These are phyloP conservation scores for Protonemura montana DNA, from an alignment of 2,888 invertebrate genomes.

Conservation along the genomic window DNA sequence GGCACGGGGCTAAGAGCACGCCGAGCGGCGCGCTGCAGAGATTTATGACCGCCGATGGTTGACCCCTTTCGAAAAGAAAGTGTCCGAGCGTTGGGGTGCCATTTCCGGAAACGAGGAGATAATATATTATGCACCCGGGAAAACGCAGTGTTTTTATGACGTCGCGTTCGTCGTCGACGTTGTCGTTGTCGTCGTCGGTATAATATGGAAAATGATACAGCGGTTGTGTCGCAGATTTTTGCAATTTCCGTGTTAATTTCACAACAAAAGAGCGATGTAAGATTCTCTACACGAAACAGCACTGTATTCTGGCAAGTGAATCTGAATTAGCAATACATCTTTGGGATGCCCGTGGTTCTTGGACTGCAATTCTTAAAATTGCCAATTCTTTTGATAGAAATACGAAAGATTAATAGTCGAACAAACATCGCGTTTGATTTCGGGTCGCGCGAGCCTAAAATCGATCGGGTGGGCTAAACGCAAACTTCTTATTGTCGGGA, in stretches of 20 bases:
- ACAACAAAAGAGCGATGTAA: neutral
- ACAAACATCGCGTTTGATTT: neutral
- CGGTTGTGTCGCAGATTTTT: neutral
- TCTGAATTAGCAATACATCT: neutral
- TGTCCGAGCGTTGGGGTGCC: conserved; percentile 34
- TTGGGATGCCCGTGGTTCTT: neutral
- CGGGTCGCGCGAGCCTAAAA: neutral
- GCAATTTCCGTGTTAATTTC: neutral
- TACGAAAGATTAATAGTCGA: neutral
- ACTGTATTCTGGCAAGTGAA: neutral
- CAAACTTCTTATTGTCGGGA: neutral
- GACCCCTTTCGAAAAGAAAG: conserved; percentile 42
- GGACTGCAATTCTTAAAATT: neutral
- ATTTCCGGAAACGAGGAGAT: conserved; percentile 37
- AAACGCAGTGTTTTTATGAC: neutral
- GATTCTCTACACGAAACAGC: neutral
- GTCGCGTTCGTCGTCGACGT: neutral
- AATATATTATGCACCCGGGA: conserved; percentile 39
- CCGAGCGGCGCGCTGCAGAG: conserved; percentile 18
- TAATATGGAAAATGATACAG: neutral
- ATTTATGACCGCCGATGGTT: conserved; percentile 33
- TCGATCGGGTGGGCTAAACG: too few species aligned
- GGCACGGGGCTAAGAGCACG: neutral
- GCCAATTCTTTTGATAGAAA: neutral
- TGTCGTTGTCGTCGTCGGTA: neutral